phyloP scores from a whole-genome alignment of 2,113 vertebrate genomes.

The Strix uralensis region DNA sequence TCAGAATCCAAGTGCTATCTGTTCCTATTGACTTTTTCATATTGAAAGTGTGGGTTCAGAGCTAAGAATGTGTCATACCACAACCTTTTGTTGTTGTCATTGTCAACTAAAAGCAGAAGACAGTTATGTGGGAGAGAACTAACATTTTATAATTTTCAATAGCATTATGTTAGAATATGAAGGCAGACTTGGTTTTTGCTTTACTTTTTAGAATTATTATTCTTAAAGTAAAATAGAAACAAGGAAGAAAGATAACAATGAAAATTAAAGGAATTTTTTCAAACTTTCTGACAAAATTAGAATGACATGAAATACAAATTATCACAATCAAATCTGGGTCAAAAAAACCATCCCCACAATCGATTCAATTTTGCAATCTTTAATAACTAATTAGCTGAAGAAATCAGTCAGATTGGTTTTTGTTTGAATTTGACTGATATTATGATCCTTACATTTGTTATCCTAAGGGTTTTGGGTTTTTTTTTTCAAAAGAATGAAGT shows the following conservation, averaged over 20 bases:
- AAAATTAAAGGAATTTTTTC: not conserved
- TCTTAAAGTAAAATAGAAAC: not conserved
- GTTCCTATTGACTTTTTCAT: slow-evolving; percentile 24
- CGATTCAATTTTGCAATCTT: not conserved
- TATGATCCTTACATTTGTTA: not conserved
- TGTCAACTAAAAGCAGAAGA: not conserved
- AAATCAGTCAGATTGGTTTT: not conserved
- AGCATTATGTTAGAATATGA: not conserved
- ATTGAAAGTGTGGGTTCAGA: not conserved
- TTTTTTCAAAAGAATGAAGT: not conserved
- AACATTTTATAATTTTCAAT: not conserved
- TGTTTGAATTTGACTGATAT: not conserved
- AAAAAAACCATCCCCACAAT: not conserved
- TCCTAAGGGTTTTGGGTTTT: not conserved
- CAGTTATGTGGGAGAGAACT: not conserved
- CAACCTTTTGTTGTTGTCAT: not conserved
- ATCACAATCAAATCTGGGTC: not conserved
- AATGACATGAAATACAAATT: not conserved
- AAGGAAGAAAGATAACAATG: not conserved
- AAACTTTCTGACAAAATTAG: not conserved
- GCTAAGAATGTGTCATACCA: not conserved
- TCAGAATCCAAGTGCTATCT: slow-evolving; percentile 2
- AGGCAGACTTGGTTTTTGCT: not conserved
- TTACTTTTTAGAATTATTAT: not conserved
- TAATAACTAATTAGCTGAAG: not conserved